Evolutionary conservation across 2,888 invertebrate species (phyloP).

Genomic region (Periphyllus acericola): DNA sequence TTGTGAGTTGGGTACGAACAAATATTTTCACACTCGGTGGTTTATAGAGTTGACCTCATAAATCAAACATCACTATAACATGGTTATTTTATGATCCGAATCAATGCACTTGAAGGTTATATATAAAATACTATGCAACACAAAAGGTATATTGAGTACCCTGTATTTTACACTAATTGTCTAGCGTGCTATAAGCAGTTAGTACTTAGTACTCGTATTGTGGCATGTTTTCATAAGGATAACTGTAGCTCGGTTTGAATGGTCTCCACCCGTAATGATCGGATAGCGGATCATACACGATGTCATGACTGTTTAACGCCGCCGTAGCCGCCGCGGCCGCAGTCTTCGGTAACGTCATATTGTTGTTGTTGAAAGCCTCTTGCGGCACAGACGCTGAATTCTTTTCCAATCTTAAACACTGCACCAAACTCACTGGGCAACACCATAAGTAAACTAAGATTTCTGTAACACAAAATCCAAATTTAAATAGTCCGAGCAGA

Average conservation of each 20-base stretch:
- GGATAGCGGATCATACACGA: slow-evolving; percentile 60
- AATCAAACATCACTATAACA: neutral
- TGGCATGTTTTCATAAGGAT: slow-evolving; percentile 57
- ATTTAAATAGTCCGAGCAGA: neutral
- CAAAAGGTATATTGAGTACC: slow-evolving; percentile 3
- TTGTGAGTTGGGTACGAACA: neutral
- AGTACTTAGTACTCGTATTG: slow-evolving; percentile 41
- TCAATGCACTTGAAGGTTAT: slow-evolving; percentile 32
- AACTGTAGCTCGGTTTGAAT: slow-evolving; percentile 61
- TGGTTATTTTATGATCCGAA: slow-evolving; percentile 28
- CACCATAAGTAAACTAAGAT: slow-evolving; percentile 62
- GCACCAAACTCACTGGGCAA: slow-evolving; percentile 62
- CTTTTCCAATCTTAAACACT: slow-evolving; percentile 51
- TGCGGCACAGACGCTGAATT: neutral
- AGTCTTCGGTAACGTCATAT: slow-evolving; percentile 11
- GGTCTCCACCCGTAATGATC: slow-evolving; percentile 62
- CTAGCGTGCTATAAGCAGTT: neutral
- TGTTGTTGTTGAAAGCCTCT: slow-evolving; percentile 40
- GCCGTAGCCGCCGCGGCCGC: neutral
- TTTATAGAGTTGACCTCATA: slow-evolving; percentile 9
- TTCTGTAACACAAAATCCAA: slow-evolving; percentile 42
- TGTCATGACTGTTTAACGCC: slow-evolving; percentile 28
- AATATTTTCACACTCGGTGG: neutral
- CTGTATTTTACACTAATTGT: slow-evolving; percentile 40
- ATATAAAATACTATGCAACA: neutral